A percentile compares a stretch with the other conserved stretches of the same genome.
Evolutionary conservation across 2,888 invertebrate genomes (phyloP).

Genomic region (Drosophila leonis): DNA sequence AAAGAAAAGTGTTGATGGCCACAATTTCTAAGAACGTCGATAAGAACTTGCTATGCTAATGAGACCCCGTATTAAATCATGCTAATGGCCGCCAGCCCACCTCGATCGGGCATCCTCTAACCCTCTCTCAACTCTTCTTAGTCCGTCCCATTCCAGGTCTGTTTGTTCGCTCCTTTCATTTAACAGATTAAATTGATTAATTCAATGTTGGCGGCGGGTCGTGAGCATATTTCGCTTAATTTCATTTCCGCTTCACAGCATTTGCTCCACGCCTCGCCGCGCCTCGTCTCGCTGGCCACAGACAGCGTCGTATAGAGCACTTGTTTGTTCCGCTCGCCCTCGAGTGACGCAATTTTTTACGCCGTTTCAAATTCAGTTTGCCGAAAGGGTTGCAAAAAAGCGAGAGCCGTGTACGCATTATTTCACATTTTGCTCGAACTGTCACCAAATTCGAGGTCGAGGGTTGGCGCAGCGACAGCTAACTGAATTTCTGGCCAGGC

Average conservation of each 20-base stretch:
- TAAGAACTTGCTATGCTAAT: slow-evolving; percentile 75
- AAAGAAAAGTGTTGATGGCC: slow-evolving; percentile 38
- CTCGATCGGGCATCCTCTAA: slow-evolving; percentile 40
- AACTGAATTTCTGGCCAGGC: slow-evolving; percentile 28
- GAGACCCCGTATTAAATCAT: slow-evolving; percentile 68
- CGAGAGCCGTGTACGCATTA: slow-evolving; percentile 50
- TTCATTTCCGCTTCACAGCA: slow-evolving; percentile 79
- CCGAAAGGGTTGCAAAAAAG: slow-evolving; percentile 76
- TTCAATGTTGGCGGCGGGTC: slow-evolving; percentile 74
- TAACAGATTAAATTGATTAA: slow-evolving; percentile 85
- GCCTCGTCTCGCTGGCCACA: neutral
- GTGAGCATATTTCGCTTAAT: slow-evolving; percentile 81
- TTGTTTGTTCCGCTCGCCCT: slow-evolving; percentile 77
- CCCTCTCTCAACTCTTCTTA: neutral
- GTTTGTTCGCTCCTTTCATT: slow-evolving; percentile 55
- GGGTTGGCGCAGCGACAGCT: slow-evolving; percentile 56
- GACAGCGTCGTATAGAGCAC: slow-evolving; percentile 43
- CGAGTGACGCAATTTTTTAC: slow-evolving; percentile 77
- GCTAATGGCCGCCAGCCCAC: slow-evolving; percentile 59
- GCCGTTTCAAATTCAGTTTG: slow-evolving; percentile 54
- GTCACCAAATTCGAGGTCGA: slow-evolving; percentile 58
- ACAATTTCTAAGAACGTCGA: slow-evolving; percentile 65
- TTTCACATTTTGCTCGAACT: slow-evolving; percentile 46
- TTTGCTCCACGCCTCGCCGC: neutral
- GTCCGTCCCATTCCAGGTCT: neutral